Base-by-base conservation (phyloP, 2,797 vertebrate genomes). In the Micrastur ruficollis region DNA sequence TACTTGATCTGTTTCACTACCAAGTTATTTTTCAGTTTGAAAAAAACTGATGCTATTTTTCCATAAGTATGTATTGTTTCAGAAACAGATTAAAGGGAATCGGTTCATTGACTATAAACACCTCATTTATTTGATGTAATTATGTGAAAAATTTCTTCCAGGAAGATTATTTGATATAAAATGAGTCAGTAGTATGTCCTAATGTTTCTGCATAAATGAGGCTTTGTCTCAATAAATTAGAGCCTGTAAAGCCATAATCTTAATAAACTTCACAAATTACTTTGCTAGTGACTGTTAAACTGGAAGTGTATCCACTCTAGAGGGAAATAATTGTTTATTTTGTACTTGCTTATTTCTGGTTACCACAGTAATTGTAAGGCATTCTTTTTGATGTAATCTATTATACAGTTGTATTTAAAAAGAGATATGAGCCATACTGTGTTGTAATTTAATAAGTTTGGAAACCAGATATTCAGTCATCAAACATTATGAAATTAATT, bases 251-350 rank as follows among this genome's bases (percentile, higher is more conserved):
- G 44, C 81, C 84, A 83, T 95, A 92, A 90, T 95, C 85, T 93
- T 91, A 97, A 96, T 97, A 95, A 96, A 93, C 83, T 89, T 93
- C 81, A 93, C 52, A 95, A 95, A 96, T 95, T 92, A 78, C 88
- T 93, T 95, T 94, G n/a, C 49, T 86, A 80, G 56, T 74, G 84
- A 94, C 79, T 92, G 66, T 59, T 95, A 94, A 92, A 90, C 59
- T 95, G 81, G 29, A 95, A 95, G 46, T 46, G 31, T 94, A 79
- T 59, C 91, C 78, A 85, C 90, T 96, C 83, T 70, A 80, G 82
- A 84, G 90, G 63, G 81, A 94, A 95, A 90, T 76, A 89, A 91
- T 76, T 93, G 86, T 90, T 95, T 44, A 44, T 44, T 93, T 86
- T 34, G 49, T 92, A 82, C 62, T 82, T 94, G 80, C 92, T 97